Conservation (phyloP, 1,140 invertebrate species). For the Oedothorax gibbosus region DNA sequence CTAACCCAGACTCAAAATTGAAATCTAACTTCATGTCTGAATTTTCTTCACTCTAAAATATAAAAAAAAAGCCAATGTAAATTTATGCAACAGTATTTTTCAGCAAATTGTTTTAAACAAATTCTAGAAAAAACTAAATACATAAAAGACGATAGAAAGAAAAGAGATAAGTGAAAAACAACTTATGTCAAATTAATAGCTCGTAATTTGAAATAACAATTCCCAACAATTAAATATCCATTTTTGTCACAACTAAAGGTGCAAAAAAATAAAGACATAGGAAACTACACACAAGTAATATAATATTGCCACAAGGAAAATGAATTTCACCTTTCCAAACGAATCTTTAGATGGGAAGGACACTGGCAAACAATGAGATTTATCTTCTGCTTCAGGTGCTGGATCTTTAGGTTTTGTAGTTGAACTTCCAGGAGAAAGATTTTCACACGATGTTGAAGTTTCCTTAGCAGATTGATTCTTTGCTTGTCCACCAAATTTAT, state of each 20-base stretch:
- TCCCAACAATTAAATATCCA: too few species aligned
- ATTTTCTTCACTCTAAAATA: slow-evolving; percentile 78
- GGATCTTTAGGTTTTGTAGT: slow-evolving; percentile 41
- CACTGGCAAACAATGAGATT: slow-evolving; percentile 43
- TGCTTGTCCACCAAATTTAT: slow-evolving; percentile 57
- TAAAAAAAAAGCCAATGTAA: slow-evolving; percentile 69
- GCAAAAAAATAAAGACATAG: too few species aligned
- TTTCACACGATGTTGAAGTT: slow-evolving; percentile 22
- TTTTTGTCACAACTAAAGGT: too few species aligned
- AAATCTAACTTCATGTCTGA: slow-evolving; percentile 93
- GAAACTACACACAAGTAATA: too few species aligned
- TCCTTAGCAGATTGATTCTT: slow-evolving; percentile 69
- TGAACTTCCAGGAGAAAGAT: slow-evolving; percentile 22
- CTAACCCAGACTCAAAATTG: slow-evolving; percentile 81
- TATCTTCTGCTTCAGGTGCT: slow-evolving; percentile 32
- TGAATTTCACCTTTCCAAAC: slow-evolving; percentile 37
- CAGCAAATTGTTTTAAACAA: neutral
- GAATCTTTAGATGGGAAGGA: slow-evolving; percentile 50
- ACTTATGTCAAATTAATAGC: too few species aligned
- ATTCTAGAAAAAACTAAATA: neutral
- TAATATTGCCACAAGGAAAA: too few species aligned
- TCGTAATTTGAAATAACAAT: too few species aligned
- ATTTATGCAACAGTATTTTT: neutral
- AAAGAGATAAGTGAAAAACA: neutral
- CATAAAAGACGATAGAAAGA: neutral